A percentile compares a stretch with the other conserved stretches of the same genome.
These are phyloP conservation scores for Lasiurus cinereus DNA, from an alignment of 2,113 vertebrate species.

Conservation along the genomic window DNA sequence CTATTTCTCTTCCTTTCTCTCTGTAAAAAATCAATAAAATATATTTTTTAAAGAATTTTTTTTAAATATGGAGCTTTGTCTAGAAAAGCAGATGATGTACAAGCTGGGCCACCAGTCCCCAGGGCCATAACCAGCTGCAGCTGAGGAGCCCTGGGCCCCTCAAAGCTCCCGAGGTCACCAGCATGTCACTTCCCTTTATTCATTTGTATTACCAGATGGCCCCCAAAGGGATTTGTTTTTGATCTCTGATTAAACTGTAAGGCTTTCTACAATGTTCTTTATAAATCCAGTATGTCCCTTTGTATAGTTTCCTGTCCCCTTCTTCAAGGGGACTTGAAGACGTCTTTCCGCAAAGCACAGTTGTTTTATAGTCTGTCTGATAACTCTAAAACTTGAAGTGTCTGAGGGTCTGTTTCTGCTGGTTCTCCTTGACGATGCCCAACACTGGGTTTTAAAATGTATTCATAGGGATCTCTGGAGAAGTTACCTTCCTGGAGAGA, in stretches of 20 bases:
- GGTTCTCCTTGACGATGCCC: too few relatives aligned
- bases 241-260: conserved; percentile 43
- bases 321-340: neutral
- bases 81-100: neutral
- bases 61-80: neutral
- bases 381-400: neutral
- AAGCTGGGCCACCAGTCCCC: neutral
- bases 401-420: neutral
- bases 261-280: conserved; percentile 51
- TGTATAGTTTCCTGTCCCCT: conserved; percentile 26
- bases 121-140: neutral
- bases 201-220: neutral
- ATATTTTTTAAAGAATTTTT: too few relatives aligned
- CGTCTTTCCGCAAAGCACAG: conserved; percentile 3
- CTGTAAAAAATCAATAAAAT: too few relatives aligned
- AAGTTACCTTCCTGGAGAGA: neutral
- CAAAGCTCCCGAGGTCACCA: neutral
- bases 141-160: neutral
- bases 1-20: too few relatives aligned
- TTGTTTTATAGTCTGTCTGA: conserved; percentile 38
- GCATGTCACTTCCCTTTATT: neutral
- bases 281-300: conserved; percentile 1
- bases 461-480: neutral
- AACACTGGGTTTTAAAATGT: neutral
- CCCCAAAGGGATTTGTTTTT: conserved; percentile 32